Evolutionary conservation across 1,140 invertebrate genomes (phyloP).

Genomic region (Berghia stephanieae): DNA sequence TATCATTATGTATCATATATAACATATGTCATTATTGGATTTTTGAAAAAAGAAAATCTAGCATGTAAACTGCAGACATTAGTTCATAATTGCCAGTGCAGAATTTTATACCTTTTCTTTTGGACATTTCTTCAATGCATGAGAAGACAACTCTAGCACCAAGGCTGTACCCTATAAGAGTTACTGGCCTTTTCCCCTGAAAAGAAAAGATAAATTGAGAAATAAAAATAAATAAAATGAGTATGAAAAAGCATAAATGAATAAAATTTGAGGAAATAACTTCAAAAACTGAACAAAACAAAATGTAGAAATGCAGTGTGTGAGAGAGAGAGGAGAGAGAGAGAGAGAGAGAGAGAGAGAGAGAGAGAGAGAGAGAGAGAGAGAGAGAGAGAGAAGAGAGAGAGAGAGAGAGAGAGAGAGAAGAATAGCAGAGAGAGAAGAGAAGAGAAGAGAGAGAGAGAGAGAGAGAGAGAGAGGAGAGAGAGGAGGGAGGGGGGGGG

Average conservation of each 20-base stretch:
- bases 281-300: background rate
- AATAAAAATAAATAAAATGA: background rate
- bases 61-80: background rate
- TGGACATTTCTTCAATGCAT: constrained; percentile 70
- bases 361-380: too few species aligned
- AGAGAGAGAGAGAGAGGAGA: constrained; percentile 1
- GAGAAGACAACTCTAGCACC: constrained; percentile 80
- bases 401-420: too few species aligned
- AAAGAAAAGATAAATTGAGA: constrained; percentile 26
- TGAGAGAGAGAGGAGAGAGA: too few species aligned
- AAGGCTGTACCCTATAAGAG: constrained; percentile 78
- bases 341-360: too few species aligned
- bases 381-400: too few species aligned
- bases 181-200: constrained; percentile 76
- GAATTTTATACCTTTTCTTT: constrained; percentile 56
- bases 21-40: background rate
- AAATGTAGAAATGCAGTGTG: too few species aligned
- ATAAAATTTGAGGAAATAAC: background rate
- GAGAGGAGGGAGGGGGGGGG: background rate
- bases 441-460: background rate
- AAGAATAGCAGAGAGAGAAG: background rate
- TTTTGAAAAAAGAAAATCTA: too few species aligned
- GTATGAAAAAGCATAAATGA: background rate
- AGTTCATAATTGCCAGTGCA: background rate
- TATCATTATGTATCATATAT: too few species aligned